These are phyloP conservation scores for Perizoma flavofasciatum DNA, from an alignment of 2,888 invertebrate species.

Conservation along the genomic window DNA sequence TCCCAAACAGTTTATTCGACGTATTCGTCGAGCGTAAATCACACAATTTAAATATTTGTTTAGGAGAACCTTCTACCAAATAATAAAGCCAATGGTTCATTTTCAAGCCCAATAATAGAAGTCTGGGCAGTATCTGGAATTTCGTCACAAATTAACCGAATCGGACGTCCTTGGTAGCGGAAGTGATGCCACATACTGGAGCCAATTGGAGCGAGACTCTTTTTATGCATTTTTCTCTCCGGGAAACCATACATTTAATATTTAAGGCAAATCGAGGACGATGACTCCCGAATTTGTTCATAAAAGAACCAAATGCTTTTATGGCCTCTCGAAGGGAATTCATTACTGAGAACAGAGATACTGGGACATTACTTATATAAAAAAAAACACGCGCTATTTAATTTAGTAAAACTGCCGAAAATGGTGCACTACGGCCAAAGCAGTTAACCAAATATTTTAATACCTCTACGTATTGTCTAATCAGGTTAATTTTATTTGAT, in stretches of 20 bases:
- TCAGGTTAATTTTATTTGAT: too few relatives aligned
- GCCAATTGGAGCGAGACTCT: slow-evolving; percentile 25
- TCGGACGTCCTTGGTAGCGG: slow-evolving; percentile 19
- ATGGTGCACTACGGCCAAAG: too few relatives aligned
- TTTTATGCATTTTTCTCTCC: slow-evolving; percentile 15
- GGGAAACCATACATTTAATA: slow-evolving; percentile 17
- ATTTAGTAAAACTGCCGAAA: too few relatives aligned
- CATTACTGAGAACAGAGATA: not conserved
- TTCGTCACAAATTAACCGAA: slow-evolving; percentile 25
- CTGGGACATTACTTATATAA: not conserved
- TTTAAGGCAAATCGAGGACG: slow-evolving; percentile 16
- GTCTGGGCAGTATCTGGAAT: slow-evolving; percentile 16
- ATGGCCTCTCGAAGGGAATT: slow-evolving; percentile 7
- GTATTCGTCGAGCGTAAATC: slow-evolving; percentile 2
- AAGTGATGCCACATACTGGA: slow-evolving; percentile 22
- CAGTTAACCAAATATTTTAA: too few relatives aligned
- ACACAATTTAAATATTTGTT: slow-evolving; percentile 17
- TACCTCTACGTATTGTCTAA: too few relatives aligned
- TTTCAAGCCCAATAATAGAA: slow-evolving; percentile 9
- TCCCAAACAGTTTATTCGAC: not conserved
- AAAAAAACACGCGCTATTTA: not conserved
- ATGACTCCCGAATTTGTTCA: slow-evolving; percentile 10
- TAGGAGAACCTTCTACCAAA: slow-evolving; percentile 12
- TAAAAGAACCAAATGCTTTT: slow-evolving; percentile 3
- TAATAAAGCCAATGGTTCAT: slow-evolving; percentile 4